Percentiles rank a stretch among this genome's conserved stretches.
phyloP scores from a whole-genome alignment of 37 sponge, comb jelly and placozoan genomes.

The Bolinopsis microptera region DNA sequence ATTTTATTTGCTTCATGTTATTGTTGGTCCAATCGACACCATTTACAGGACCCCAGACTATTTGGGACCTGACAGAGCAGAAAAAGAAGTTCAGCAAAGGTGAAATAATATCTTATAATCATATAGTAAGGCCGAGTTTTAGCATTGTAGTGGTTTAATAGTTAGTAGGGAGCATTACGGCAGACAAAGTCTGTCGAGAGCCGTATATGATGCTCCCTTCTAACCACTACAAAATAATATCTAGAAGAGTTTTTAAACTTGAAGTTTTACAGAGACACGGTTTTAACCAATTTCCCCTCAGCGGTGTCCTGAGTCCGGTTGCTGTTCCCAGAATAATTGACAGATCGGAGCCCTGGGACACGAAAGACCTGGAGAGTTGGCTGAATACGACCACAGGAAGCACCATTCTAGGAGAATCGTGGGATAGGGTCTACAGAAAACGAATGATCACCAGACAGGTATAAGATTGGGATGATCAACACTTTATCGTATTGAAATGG shows the following conservation, averaged over 20 bases:
- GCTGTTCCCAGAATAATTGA: slow-evolving; percentile 12
- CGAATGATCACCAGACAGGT: slow-evolving; percentile 56
- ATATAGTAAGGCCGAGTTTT: too few relatives aligned
- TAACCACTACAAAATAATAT: too few relatives aligned
- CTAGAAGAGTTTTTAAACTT: too few relatives aligned
- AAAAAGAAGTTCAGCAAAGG: neutral
- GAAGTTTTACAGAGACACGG: neutral
- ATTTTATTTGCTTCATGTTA: too few relatives aligned
- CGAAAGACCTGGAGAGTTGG: slow-evolving; percentile 26
- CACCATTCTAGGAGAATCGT: slow-evolving; percentile 28
- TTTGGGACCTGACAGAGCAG: neutral
- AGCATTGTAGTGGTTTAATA: too few relatives aligned
- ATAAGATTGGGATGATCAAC: too few relatives aligned
- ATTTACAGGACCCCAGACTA: slow-evolving; percentile 30
- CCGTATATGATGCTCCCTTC: too few relatives aligned
- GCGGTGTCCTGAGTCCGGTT: slow-evolving; percentile 19
- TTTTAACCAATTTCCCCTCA: neutral
- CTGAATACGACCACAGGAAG: slow-evolving; percentile 45
- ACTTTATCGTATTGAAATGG: too few relatives aligned
- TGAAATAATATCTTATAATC: too few relatives aligned
- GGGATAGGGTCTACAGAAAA: slow-evolving; percentile 41
- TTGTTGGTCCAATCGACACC: too few relatives aligned
- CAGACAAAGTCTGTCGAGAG: too few relatives aligned
- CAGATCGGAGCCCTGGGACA: slow-evolving; percentile 29
- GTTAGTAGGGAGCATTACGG: too few relatives aligned